Percentiles rank a stretch among this genome's conserved stretches.
Evolutionary conservation across 2,888 invertebrate species (phyloP).

Genomic region (Cephus pygmeus): DNA sequence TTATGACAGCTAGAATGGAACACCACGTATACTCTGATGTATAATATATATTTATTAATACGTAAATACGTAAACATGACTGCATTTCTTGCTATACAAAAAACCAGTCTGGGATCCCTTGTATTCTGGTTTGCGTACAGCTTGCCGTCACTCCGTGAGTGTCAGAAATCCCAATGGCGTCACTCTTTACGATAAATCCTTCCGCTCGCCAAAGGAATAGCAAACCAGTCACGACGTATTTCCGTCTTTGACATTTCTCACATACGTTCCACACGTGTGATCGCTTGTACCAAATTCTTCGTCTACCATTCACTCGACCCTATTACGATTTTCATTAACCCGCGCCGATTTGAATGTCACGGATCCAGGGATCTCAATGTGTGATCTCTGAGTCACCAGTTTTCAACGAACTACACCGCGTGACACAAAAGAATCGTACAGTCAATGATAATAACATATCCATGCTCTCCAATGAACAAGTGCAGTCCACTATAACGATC

Average conservation of each 20-base stretch:
- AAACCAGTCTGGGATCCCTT: neutral
- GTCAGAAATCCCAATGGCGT: constrained; percentile 22
- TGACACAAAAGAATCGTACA: neutral
- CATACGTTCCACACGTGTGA: neutral
- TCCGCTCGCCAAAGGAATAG: neutral
- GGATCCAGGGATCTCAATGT: neutral
- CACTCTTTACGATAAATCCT: constrained; percentile 15
- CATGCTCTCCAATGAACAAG: neutral
- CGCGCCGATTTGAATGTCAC: neutral
- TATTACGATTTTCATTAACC: neutral
- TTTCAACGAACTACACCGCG: neutral
- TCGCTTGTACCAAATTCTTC: neutral
- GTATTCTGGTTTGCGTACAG: neutral
- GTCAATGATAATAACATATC: neutral
- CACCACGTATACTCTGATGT: too few species aligned
- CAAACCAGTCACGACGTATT: neutral
- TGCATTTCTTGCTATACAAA: neutral
- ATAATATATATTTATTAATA: neutral
- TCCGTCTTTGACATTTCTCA: neutral
- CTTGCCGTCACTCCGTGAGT: constrained; percentile 10
- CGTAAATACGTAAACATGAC: neutral
- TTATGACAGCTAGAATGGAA: too few species aligned
- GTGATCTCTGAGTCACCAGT: neutral
- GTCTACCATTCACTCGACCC: neutral
- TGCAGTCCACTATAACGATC: neutral